phyloP scores from a whole-genome alignment of 2,888 invertebrate genomes.

The Synanthedon formicaeformis region DNA sequence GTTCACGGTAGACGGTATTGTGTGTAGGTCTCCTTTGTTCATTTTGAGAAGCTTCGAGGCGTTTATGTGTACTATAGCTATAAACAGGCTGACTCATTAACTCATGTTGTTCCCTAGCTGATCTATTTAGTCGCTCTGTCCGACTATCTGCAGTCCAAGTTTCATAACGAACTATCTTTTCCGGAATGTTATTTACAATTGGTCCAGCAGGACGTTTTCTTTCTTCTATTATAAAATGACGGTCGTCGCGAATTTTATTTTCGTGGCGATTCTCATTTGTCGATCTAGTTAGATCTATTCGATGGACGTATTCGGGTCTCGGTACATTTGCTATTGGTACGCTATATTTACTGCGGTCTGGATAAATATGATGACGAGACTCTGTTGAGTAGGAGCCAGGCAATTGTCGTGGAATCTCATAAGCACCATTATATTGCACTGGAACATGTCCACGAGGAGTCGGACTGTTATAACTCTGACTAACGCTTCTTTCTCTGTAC shows the following conservation, averaged over 20 bases:
- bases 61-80: slow-evolving; percentile 55
- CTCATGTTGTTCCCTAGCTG: slow-evolving; percentile 52
- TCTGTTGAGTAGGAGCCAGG: slow-evolving; percentile 41
- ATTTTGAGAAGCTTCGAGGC: slow-evolving; percentile 52
- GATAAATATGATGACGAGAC: slow-evolving; percentile 42
- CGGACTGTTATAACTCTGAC: slow-evolving; percentile 21
- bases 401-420: slow-evolving; percentile 33
- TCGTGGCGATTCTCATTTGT: slow-evolving; percentile 41
- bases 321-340: slow-evolving; percentile 15
- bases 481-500: slow-evolving; percentile 44
- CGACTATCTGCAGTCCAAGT: slow-evolving; percentile 56
- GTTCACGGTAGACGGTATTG: slow-evolving; percentile 35
- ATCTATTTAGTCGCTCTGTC: slow-evolving; percentile 48
- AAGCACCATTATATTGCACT: slow-evolving; percentile 44
- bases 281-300: slow-evolving; percentile 59
- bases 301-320: slow-evolving; percentile 50
- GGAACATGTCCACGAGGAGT: slow-evolving; percentile 26
- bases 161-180: slow-evolving; percentile 59
- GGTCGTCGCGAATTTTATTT: slow-evolving; percentile 48
- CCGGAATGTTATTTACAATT: slow-evolving; percentile 61
- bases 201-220: slow-evolving; percentile 53
- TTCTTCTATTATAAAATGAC: slow-evolving; percentile 53
- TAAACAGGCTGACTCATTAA: slow-evolving; percentile 58
- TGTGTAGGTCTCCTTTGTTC: slow-evolving; percentile 42
- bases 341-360: slow-evolving; percentile 42